Conservation (phyloP, 1,140 invertebrate genomes). For the Druon quercuslanigerum region DNA sequence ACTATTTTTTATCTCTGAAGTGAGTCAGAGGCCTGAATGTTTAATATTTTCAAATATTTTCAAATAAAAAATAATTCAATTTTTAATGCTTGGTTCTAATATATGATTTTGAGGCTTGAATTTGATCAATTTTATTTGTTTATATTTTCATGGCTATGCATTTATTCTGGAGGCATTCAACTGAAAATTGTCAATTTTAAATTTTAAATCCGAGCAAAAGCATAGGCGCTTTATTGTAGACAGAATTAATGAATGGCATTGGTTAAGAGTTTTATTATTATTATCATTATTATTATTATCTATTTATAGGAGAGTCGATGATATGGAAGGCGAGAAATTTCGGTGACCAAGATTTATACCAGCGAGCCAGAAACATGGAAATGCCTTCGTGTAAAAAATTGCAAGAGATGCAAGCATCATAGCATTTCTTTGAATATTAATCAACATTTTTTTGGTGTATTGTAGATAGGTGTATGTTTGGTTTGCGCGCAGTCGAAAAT, state of each 20-base stretch:
- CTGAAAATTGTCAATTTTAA: no score
- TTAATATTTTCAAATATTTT: no score
- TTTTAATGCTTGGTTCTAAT: no score
- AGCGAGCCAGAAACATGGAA: constrained; percentile 87
- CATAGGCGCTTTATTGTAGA: no score
- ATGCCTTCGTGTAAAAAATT: constrained; percentile 92
- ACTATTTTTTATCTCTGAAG: no score
- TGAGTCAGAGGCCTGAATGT: no score
- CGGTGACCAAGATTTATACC: constrained; percentile 84
- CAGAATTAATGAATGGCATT: background rate
- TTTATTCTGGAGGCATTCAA: no score
- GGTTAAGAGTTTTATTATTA: constrained; percentile 1
- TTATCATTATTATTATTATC: constrained; percentile 25
- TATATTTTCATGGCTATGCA: no score
- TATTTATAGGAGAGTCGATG: constrained; percentile 86
- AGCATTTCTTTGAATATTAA: constrained; percentile 41
- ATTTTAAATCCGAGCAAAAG: no score
- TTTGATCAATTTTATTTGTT: no score
- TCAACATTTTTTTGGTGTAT: constrained; percentile 45
- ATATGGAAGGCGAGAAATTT: constrained; percentile 91
- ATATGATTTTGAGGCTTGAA: no score
- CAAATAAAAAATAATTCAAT: no score
- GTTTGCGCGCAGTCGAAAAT: constrained; percentile 39
- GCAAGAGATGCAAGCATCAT: constrained; percentile 74
- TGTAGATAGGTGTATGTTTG: constrained; percentile 60